Conservation (phyloP, 2,888 invertebrate genomes). For the Rhopalosiphum nymphaeae region DNA sequence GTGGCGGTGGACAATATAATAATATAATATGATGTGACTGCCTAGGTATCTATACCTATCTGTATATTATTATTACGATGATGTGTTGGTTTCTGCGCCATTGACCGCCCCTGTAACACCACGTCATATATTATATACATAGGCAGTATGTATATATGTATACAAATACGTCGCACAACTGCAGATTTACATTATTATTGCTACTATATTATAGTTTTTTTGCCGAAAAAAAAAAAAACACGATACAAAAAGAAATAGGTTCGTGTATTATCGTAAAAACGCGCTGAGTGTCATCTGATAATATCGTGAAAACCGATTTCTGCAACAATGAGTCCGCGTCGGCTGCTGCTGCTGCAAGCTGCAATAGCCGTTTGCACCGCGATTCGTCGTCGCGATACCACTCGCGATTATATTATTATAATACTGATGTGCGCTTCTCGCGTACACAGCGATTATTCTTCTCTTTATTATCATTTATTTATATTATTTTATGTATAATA, state of each 20-base stretch:
- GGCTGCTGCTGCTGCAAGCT: background rate
- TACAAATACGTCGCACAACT: background rate
- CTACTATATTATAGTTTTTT: background rate
- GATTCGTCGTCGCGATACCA: background rate
- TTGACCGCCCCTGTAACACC: background rate
- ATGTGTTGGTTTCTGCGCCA: slow-evolving; percentile 32
- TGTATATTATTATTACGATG: background rate
- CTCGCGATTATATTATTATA: background rate
- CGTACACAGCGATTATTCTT: background rate
- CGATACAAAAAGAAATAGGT: background rate
- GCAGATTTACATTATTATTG: background rate
- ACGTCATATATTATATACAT: background rate
- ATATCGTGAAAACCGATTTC: background rate
- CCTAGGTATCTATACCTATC: background rate
- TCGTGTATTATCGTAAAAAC: background rate
- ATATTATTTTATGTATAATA: background rate
- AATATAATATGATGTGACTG: background rate
- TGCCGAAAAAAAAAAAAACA: slow-evolving; percentile 4
- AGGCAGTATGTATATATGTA: background rate
- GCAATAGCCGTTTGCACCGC: background rate
- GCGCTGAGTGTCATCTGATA: background rate
- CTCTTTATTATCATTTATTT: background rate
- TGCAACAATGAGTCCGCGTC: background rate
- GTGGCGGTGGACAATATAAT: background rate
- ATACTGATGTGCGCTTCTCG: background rate